Conservation (phyloP, 2,888 invertebrate species). For the Tachina lurida region DNA sequence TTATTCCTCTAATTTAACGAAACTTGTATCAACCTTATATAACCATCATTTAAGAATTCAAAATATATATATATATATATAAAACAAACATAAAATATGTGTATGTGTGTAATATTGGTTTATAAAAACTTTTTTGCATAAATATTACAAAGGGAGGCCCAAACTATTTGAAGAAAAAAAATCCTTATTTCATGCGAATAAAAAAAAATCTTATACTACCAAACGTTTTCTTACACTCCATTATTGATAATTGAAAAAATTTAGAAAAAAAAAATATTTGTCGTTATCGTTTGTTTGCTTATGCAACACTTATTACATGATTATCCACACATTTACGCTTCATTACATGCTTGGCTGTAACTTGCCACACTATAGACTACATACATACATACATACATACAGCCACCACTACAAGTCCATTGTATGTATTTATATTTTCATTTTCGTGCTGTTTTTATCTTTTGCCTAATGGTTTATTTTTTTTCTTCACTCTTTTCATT, state of each 20-base stretch:
- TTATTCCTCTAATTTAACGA: too few species aligned
- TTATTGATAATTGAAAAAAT: not conserved
- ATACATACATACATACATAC: not conserved
- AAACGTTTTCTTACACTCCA: not conserved
- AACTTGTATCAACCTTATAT: too few species aligned
- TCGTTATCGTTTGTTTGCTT: constrained; percentile 51
- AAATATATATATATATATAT: too few species aligned
- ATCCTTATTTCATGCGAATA: not conserved
- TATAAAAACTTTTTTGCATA: too few species aligned
- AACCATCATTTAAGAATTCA: too few species aligned
- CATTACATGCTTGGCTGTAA: constrained; percentile 51
- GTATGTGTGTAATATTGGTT: too few species aligned
- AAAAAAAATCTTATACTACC: not conserved
- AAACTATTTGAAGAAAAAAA: not conserved
- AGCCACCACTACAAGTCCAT: constrained; percentile 8
- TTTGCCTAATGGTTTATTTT: not conserved
- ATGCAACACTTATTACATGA: constrained; percentile 65
- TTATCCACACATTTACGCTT: constrained; percentile 64
- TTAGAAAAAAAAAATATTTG: not conserved
- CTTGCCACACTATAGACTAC: constrained; percentile 8
- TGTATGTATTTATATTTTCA: not conserved
- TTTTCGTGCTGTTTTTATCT: constrained; percentile 33
- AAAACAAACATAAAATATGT: too few species aligned
- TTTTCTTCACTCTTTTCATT: constrained; percentile 71
- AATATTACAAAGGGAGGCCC: too few species aligned